Base-by-base conservation (phyloP, 2,113 vertebrate species). In the Pachycephala philippinensis region DNA sequence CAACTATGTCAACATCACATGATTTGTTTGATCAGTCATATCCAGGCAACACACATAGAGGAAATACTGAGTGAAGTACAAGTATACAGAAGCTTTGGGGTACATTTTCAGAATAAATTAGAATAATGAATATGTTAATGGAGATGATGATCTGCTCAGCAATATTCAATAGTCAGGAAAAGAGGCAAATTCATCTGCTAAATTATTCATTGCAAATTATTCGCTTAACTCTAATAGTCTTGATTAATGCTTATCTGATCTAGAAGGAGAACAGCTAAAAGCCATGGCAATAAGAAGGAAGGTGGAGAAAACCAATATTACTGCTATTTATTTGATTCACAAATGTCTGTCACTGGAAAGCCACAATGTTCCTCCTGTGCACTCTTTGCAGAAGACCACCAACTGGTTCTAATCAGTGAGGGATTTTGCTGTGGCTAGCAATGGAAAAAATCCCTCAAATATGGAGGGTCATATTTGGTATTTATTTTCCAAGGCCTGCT, bases 171-270 rank as follows among this genome's bases (percentile, higher is more conserved):
- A 91, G 44, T 72, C 64, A 93, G 37, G 70, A 89, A 88, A 94
- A 92, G 52, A 84, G 37, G 77, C 17, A 84, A 89, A 92, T 87
- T 85, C 19, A 68, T 91, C 57, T 94, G 66, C 37, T 91, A 82
- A 91, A 80, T 87, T 95, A 95, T 92, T 92, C 47, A 87, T 71
- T 84, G 80, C 20, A 79, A 95, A 95, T 96, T 89, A 92, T 87
- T 96, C 3, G 2, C 56, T 87, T 93, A 82, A 74, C n/a, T 94
- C 40, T 91, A 94, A 84, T 84, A 82, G 66, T 72, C 35, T 60
- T 94, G 63, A 84, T 94, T 89, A 84, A 44, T 76, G 49, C 44
- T 78, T 77, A 89, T n/a, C 72, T 89, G 52, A 94, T 91, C 27
- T 78, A 86, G 50, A 83, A 87, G 28, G 6, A 87, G 50, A 91